Evolutionary conservation across 2,113 vertebrate species (phyloP), one percentile per base, ranked within the genome.

Genomic region (Oreotragus oreotragus): DNA sequence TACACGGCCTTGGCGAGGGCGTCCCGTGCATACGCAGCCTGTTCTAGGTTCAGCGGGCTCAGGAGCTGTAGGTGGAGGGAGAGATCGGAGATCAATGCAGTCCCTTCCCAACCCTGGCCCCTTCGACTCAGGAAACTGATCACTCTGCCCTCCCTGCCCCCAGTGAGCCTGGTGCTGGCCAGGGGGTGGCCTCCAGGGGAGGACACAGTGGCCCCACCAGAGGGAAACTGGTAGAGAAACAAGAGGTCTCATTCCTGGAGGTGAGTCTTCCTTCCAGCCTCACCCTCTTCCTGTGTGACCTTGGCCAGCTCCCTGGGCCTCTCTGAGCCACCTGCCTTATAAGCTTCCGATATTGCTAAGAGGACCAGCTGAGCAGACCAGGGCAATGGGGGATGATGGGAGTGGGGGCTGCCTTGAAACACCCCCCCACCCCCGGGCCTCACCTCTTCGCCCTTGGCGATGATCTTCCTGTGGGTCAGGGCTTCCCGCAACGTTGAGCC

Each of bases 401-500:
- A 77, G 23, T 9, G 1, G 28, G 39, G 27, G 85, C 39, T 85
- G 15, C 89, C 70, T 6, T 25, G 47, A 39, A 81, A 57, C 16
- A 45, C 13, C 8, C 30, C 7, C 23, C 6, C 2, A 27, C 11
- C 49, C 7, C 15, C 8, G 0, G 17, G 7, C 91, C 99, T 97
- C 62, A 99, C 99, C 99, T 99, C 99, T 95, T 99, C 99, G 45
- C 99, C 99, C 98, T 99, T 99, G 92, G 99, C 99, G 58, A 99
- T 99, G 97, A 99, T 99, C 99, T 99, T 99, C 99, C 99, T 99
- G 98, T 99, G 99, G 43, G 98, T 99, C 97, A 99, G 97, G 1
- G 99, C 99, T 97, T 99, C 99, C 86, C 99, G 99, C 88, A 99
- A 98, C 21, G 98, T 98, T 0, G 98, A 27, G 30, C 98, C 99